Base-by-base conservation (phyloP, 2,113 vertebrate genomes). In the Apeltes quadracus region DNA sequence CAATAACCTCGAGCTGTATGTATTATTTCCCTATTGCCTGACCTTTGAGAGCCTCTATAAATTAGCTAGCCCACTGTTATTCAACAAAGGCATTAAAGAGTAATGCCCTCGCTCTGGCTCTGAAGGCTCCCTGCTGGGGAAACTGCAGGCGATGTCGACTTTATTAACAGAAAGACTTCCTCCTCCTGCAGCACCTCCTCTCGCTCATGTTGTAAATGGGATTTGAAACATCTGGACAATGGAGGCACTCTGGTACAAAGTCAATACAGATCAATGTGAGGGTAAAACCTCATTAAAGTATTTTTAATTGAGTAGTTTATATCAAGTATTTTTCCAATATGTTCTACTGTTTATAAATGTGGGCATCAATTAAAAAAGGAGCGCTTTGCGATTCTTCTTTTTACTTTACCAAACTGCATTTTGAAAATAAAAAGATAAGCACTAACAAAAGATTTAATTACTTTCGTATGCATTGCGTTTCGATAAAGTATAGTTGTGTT, bases 21-120 rank as follows among this genome's bases (percentile, higher is more conserved):
- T 59, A 67, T 85, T 82, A 66, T 11, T 69, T 74, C 70, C 79
- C 62, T 78, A 61, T 85, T 61, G 62, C 70, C 67, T 89, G 89
- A 87, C 85, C 87, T 90, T 92, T 85, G 57, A 48, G 69, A 71
- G 72, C 81, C 73, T 79, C 73, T 80, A 63, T 79, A 90, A 85
- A 90, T 89, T 81, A 90, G 81, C 72, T 14, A 14, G 46, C 65
- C 69, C 58, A 41, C 70, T 34, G 78, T 86, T 88, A 87, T 84
- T 91, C 86, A 81, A 87, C 78, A 72, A 66, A 56, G 61, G 72
- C 76, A 85, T 87, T 82, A 84, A 85, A 89, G 82, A 88, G 77
- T 84, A 84, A 87, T 89, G 79, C 46, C 72, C 54, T 55, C 20
- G 9, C 55, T 65, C 67, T 4, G 10, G 50, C 82, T 77, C 69